Evolutionary conservation across 1,140 invertebrate species (phyloP), one percentile per base, ranked within the genome.

Genomic region (Drosophila asahinai): DNA sequence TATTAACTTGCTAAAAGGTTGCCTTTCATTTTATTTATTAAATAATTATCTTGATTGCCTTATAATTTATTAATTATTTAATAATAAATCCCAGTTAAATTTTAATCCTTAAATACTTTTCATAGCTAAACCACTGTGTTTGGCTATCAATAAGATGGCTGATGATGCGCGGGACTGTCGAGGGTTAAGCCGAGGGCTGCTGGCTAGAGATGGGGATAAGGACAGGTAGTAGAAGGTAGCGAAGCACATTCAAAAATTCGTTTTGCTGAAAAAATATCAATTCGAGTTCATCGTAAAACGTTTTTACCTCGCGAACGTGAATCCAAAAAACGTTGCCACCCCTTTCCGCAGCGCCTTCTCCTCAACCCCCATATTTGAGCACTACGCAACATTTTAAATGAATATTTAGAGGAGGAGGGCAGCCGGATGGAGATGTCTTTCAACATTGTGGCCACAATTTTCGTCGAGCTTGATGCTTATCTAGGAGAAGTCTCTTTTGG

Each of bases 251-350:
- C 77, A 59, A 68, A 83, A 82, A 82, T 86, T 86, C 79, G 75
- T 78, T 86, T 79, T 64, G 72, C 61, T 40, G 52, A 54, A 77
- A 87, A 83, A 87, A 83, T 83, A 86, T 87, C 84, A 86, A 86
- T 87, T 86, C 63, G 72, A 74, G 80, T 83, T 83, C 67, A 74
- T 74, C 83, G 83, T 86, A 86, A 86, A 87, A 86, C 80, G 80
- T 72, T 87, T 86, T 83, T 80, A 80, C 64, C 77, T 75, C 54
- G 54, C 74, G 59, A 71, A 86, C 83, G 83, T 80, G 68, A 74
- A 74, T 36, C 25, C 67, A 36, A 73, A 73, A 59, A 48, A 49
- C 25, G 51, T 15, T 15, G 19, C 27, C 25, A 27, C 25, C 42
- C 25, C 15, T 54, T 55, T 47, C 43, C 57, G 22, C 54, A 38